Conservation (phyloP, 2,113 vertebrate species). For the Motacilla alba region DNA sequence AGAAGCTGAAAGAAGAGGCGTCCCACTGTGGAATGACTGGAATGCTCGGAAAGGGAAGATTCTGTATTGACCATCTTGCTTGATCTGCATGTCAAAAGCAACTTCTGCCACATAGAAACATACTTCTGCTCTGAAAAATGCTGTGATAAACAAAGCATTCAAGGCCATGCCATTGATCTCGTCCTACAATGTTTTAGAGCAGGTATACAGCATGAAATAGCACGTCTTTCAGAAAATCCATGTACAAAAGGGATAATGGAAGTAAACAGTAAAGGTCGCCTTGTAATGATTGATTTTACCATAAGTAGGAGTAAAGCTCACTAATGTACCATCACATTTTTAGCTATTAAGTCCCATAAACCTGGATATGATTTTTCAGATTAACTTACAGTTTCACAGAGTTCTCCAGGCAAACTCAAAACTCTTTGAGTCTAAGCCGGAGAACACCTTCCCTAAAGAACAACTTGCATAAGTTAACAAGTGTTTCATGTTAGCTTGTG, state of each 20-base stretch:
- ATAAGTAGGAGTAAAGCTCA: not conserved
- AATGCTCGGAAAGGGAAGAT: slow-evolving; percentile 46
- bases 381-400: not conserved
- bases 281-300: not conserved
- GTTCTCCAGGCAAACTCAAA: not conserved
- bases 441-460: not conserved
- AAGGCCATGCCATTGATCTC: slow-evolving; percentile 41
- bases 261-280: not conserved
- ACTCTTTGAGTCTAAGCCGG: not conserved
- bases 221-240: not conserved
- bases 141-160: slow-evolving; percentile 63
- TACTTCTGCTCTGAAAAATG: slow-evolving; percentile 21
- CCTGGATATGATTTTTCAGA: not conserved
- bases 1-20: slow-evolving; percentile 58
- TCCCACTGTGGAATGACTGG: slow-evolving; percentile 62
- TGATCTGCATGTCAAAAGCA: slow-evolving; percentile 78
- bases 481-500: not conserved
- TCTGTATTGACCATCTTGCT: slow-evolving; percentile 69
- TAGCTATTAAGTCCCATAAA: not conserved
- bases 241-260: not conserved
- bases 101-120: slow-evolving; percentile 38
- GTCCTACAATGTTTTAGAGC: slow-evolving; percentile 27
- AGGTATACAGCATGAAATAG: slow-evolving; percentile 20
- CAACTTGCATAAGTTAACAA: not conserved
- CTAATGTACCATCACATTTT: not conserved